Evolutionary conservation across 2,888 invertebrate species (phyloP).

Genomic region (Oasisia sp.): DNA sequence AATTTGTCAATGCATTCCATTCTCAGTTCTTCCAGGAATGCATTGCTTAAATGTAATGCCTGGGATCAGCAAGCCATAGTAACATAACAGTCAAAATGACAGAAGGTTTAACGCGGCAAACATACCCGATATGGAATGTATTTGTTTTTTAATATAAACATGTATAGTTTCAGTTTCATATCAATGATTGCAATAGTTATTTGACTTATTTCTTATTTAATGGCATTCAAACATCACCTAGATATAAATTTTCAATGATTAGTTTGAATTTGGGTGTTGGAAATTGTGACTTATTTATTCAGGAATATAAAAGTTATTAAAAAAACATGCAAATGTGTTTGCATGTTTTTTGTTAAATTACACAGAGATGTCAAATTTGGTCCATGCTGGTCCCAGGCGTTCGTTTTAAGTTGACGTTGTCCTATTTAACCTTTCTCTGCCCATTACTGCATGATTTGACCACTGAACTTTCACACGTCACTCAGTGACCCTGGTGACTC

Average conservation of each 20-base stretch:
- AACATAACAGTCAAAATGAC: not conserved
- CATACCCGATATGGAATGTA: no score
- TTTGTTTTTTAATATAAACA: no score
- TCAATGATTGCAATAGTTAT: not conserved
- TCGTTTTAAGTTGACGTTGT: not conserved
- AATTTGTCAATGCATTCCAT: not conserved
- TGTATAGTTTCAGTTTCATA: no score
- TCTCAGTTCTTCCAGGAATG: not conserved
- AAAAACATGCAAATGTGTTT: no score
- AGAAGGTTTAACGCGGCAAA: no score
- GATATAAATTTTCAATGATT: not conserved
- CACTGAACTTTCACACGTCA: constrained; percentile 19
- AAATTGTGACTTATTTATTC: not conserved
- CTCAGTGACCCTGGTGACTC: not conserved
- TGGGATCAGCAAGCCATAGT: not conserved
- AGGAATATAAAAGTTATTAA: not conserved
- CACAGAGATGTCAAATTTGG: not conserved
- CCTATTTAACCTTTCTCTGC: not conserved
- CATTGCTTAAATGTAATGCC: not conserved
- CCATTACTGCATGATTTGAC: not conserved
- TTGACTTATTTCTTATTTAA: not conserved
- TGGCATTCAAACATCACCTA: not conserved
- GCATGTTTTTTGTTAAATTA: not conserved
- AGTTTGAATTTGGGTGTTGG: not conserved
- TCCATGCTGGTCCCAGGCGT: not conserved